A percentile compares a stretch with the other conserved stretches of the same genome.
phyloP scores from a whole-genome alignment of 2,797 vertebrate species.

The Xyrichtys novacula region DNA sequence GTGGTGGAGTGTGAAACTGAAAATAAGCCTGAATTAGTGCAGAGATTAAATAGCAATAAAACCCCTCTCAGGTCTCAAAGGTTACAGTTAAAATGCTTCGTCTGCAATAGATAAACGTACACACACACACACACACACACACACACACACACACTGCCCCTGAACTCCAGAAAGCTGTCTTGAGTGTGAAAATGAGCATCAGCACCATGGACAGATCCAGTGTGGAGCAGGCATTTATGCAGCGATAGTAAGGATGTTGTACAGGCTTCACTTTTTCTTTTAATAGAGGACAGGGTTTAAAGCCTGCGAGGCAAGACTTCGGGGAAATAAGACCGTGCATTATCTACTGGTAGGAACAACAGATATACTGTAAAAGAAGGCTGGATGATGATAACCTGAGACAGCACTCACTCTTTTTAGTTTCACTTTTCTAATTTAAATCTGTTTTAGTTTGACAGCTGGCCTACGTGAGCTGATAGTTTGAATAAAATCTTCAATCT shows the following conservation, averaged over 20 bases:
- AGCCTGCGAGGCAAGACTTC: constrained; percentile 24
- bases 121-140: too few relatives aligned
- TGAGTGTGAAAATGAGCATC: constrained; percentile 69
- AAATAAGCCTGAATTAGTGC: constrained; percentile 31
- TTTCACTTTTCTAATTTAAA: too few relatives aligned
- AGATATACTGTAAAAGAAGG: too few relatives aligned
- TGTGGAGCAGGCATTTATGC: constrained; percentile 41
- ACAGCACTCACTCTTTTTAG: background rate
- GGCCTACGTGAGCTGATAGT: background rate
- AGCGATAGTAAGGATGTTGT: constrained; percentile 46
- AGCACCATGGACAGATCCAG: constrained; percentile 70
- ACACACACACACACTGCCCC: constrained; percentile 58
- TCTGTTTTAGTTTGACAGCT: background rate
- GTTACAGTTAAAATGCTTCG: constrained; percentile 55
- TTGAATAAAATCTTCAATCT: background rate
- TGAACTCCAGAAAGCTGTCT: constrained; percentile 70
- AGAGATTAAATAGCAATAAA: constrained; percentile 46
- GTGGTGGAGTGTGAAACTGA: constrained; percentile 8
- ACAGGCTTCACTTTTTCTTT: constrained; percentile 20
- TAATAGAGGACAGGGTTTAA: constrained; percentile 25
- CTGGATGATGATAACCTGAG: background rate
- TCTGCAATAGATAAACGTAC: constrained; percentile 56
- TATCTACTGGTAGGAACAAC: too few relatives aligned
- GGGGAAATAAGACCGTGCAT: too few relatives aligned
- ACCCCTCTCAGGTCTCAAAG: constrained; percentile 49